These are phyloP conservation scores for Microplitis manilae DNA, from an alignment of 2,888 invertebrate genomes.

Conservation along the genomic window DNA sequence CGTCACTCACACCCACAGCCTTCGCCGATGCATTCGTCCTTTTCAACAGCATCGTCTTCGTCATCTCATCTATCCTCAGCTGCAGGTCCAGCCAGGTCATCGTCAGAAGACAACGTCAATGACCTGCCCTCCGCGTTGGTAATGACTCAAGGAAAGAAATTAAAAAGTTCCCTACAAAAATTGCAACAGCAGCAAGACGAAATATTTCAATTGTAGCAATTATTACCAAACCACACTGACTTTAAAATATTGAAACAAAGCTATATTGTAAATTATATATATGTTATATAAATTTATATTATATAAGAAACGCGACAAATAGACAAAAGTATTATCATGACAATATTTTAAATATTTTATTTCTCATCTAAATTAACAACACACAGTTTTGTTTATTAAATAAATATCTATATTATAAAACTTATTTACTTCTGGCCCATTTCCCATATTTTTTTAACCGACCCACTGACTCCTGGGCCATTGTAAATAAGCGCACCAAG, in stretches of 20 bases:
- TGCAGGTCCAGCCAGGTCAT: conserved; percentile 68
- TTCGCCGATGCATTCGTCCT: conserved; percentile 69
- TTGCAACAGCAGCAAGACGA: conserved; percentile 90
- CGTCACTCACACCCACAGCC: conserved; percentile 74
- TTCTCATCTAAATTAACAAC: conserved; percentile 23
- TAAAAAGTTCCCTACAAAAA: conserved; percentile 85
- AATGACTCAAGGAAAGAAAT: conserved; percentile 85
- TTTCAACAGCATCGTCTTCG: conserved; percentile 20
- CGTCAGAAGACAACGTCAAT: conserved; percentile 74
- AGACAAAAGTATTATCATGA: conserved; percentile 10
- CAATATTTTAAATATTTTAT: conserved; percentile 29
- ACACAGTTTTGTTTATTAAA: not conserved
- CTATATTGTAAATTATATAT: conserved; percentile 17
- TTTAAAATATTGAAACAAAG: conserved; percentile 20
- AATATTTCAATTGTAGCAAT: conserved; percentile 90
- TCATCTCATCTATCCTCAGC: conserved; percentile 29
- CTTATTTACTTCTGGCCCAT: conserved; percentile 67
- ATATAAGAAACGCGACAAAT: conserved; percentile 6
- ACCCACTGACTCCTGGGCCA: conserved; percentile 84
- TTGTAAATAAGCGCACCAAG: conserved; percentile 87
- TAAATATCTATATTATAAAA: conserved; percentile 2
- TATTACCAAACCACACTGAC: not conserved
- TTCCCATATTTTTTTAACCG: conserved; percentile 82
- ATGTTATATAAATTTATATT: conserved; percentile 9
- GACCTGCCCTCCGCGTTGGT: conserved; percentile 75